Evolutionary conservation across 2,113 vertebrate genomes (phyloP).

Genomic region (Stictonetta naevosa): DNA sequence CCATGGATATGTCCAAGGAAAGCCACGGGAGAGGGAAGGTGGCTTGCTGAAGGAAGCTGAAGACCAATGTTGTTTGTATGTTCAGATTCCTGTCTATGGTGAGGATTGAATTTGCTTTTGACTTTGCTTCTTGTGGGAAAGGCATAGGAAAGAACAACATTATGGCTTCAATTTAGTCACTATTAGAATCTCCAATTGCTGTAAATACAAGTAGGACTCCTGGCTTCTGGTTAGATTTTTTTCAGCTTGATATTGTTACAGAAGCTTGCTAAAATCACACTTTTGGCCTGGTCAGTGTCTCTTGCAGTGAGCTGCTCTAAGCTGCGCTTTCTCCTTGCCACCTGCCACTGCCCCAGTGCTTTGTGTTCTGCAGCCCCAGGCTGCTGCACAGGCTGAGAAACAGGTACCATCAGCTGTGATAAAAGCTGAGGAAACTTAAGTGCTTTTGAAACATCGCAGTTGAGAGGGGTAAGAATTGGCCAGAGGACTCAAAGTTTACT

Average conservation of each 20-base stretch:
- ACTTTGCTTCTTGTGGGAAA: background rate
- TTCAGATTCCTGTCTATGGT: background rate
- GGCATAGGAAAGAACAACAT: background rate
- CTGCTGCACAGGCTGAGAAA: too few species aligned
- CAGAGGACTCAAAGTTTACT: background rate
- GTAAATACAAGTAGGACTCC: background rate
- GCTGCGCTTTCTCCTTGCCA: background rate
- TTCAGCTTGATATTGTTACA: background rate
- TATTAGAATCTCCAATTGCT: background rate
- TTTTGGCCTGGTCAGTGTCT: rapidly evolving
- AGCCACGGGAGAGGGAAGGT: background rate
- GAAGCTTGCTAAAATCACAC: background rate
- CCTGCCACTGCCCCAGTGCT: background rate
- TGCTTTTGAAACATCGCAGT: background rate
- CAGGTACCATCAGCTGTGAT: too few species aligned
- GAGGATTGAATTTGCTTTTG: background rate
- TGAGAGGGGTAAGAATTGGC: background rate
- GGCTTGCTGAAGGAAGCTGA: background rate
- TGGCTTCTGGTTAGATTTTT: background rate
- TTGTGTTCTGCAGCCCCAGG: too few species aligned
- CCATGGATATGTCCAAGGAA: rapidly evolving
- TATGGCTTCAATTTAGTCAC: background rate
- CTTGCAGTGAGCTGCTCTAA: background rate
- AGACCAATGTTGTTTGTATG: background rate
- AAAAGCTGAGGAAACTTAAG: background rate